Evolutionary conservation across 2,888 invertebrate species (phyloP), one percentile per base, ranked within the genome.

Genomic region (Trichogramma evanescens): DNA sequence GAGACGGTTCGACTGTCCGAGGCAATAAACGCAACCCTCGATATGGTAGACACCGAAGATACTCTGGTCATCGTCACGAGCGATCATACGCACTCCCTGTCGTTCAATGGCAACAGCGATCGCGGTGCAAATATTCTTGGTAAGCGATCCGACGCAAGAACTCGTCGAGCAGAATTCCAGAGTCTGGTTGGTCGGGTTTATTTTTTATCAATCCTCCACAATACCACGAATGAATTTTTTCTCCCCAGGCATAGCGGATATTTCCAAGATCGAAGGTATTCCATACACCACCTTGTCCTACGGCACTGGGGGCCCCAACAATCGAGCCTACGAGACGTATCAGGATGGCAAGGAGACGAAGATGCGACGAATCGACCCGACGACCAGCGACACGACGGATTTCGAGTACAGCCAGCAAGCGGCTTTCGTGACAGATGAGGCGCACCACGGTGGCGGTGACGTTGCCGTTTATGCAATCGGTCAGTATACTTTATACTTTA

Each of bases 41-140:
- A 81, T 8, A 79, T 89, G 76, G 82, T 86, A 1, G 75, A 82
- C 65, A 73, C 83, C 2, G 80, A 84, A 7, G 85, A 88, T 63
- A 95, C 95, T 0, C 80, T 95, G 10, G 80, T 95, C 1, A 84
- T 95, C 50, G 93, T 93, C 2, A 92, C 93, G 1, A 89, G 90
- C 59, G 93, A 93, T 77, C 93, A 93, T 75, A 84, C 89, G 0
- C 93, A 93, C 72, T 86, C 89, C 0, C 74, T 93, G 67, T 82
- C 86, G 4, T 88, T 93, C 54, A 89, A 88, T 67, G 93, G 93
- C 0, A 89, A 91, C 72, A 86, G 89, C 0, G 79, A 83, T 1
- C 80, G 89, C 63, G 88, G 88, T 3, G 80, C 82, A 8, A 81
- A 85, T 67, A 85, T 93, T 65, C 82, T 91, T 66, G 91, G 89